phyloP scores from a whole-genome alignment of 2,797 vertebrate genomes.

The Orientallactaga sibirica region DNA sequence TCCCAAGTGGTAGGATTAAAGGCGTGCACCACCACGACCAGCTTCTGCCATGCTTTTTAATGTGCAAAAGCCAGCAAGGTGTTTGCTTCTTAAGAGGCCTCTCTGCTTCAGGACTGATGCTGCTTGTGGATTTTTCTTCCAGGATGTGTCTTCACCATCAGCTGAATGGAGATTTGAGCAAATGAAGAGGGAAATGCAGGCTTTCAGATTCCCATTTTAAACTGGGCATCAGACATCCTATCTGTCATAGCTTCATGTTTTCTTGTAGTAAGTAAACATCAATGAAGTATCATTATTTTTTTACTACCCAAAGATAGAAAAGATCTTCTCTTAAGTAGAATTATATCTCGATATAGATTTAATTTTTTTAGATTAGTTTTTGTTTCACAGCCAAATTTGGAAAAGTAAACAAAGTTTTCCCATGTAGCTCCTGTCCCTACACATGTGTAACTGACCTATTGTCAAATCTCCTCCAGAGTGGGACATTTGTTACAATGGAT shows the following conservation, averaged over 20 bases:
- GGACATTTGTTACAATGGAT: not conserved
- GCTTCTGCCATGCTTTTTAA: too few species aligned
- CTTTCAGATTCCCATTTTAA: conserved; percentile 3
- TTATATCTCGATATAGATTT: not conserved
- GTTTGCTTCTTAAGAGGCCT: not conserved
- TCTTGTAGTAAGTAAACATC: conserved; percentile 33
- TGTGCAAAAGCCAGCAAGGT: not conserved
- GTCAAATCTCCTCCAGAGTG: not conserved
- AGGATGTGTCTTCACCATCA: not conserved
- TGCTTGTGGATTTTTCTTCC: not conserved
- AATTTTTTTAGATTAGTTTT: not conserved
- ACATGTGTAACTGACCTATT: not conserved
- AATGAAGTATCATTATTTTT: not conserved
- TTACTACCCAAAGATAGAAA: not conserved
- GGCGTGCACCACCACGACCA: too few species aligned
- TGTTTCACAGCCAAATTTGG: not conserved
- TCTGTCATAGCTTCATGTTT: not conserved
- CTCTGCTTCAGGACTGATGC: not conserved
- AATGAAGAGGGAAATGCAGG: not conserved
- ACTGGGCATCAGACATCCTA: not conserved
- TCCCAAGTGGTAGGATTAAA: too few species aligned
- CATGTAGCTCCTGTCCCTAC: too few species aligned
- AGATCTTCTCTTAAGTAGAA: not conserved
- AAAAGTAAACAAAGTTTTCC: not conserved
- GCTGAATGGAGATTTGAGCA: not conserved